Conservation (phyloP, 2,797 vertebrate species). For the Enteromius thamalakanensis region DNA sequence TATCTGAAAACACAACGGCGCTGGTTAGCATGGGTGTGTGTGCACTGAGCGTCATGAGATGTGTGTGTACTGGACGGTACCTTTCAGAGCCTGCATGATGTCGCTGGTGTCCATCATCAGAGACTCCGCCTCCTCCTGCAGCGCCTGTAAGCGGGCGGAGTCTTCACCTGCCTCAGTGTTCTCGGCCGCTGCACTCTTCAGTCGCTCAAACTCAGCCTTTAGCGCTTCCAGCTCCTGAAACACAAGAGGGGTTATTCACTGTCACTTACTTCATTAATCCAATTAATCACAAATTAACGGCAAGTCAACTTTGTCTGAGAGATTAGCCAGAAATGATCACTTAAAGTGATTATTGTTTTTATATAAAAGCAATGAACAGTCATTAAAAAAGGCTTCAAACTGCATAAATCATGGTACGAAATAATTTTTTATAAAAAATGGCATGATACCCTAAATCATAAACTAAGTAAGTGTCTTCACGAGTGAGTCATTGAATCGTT, state of each 20-base stretch:
- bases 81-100: conserved; percentile 79
- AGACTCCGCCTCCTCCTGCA: conserved; percentile 74
- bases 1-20: conserved; percentile 70
- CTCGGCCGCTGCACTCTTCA: conserved; percentile 69
- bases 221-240: conserved; percentile 78
- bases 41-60: background rate
- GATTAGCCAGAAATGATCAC: background rate
- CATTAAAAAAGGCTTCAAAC: background rate
- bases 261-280: background rate
- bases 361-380: background rate
- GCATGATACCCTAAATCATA: background rate
- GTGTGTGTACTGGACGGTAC: conserved; percentile 66
- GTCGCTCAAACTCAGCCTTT: conserved; percentile 70
- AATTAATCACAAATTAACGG: background rate
- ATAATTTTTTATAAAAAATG: background rate
- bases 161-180: conserved; percentile 47
- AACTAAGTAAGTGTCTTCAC: background rate
- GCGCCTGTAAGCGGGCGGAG: conserved; percentile 62
- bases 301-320: background rate
- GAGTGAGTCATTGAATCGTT: background rate
- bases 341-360: background rate
- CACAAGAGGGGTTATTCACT: background rate
- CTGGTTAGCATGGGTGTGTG: background rate
- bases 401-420: background rate
- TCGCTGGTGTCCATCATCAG: conserved; percentile 78